These are phyloP conservation scores for Euborellia annulipes DNA, from an alignment of 1,140 invertebrate genomes.

Conservation along the genomic window DNA sequence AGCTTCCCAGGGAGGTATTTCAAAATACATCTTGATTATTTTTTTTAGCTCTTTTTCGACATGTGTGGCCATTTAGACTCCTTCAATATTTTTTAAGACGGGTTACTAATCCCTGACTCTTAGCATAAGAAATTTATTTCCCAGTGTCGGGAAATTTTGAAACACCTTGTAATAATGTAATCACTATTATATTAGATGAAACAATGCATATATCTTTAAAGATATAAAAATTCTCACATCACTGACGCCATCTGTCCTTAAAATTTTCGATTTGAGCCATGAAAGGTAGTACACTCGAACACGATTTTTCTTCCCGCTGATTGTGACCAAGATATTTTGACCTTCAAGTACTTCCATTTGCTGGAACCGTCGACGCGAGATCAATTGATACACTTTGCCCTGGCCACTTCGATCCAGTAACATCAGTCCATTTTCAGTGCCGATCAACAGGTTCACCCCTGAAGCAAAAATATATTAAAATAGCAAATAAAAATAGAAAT, in stretches of 20 bases:
- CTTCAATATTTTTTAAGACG: too few species aligned
- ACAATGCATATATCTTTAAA: too few species aligned
- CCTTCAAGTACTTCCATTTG: constrained; percentile 99
- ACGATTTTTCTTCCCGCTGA: constrained; percentile 97
- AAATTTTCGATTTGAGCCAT: constrained; percentile 97
- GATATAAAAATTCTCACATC: too few species aligned
- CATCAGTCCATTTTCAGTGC: constrained; percentile 97
- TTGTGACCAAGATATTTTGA: constrained; percentile 98
- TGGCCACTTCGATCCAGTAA: constrained; percentile 94
- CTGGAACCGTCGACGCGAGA: constrained; percentile 91
- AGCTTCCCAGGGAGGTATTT: too few species aligned
- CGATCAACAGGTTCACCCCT: constrained; percentile 97
- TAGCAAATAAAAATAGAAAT: constrained; percentile 12
- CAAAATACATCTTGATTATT: too few species aligned
- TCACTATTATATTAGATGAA: too few species aligned
- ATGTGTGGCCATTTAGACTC: too few species aligned
- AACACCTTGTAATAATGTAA: too few species aligned
- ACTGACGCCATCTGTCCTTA: constrained; percentile 87
- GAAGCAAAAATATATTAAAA: constrained; percentile 14
- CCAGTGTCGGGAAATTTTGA: too few species aligned
- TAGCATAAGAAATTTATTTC: too few species aligned
- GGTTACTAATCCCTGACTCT: too few species aligned
- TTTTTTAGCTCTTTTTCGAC: too few species aligned
- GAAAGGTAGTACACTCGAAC: constrained; percentile 97
- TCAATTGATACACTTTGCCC: constrained; percentile 99